A percentile compares a stretch with the other conserved stretches of the same genome.
phyloP scores from a whole-genome alignment of 2,888 invertebrate genomes.

The Melipona beecheii region DNA sequence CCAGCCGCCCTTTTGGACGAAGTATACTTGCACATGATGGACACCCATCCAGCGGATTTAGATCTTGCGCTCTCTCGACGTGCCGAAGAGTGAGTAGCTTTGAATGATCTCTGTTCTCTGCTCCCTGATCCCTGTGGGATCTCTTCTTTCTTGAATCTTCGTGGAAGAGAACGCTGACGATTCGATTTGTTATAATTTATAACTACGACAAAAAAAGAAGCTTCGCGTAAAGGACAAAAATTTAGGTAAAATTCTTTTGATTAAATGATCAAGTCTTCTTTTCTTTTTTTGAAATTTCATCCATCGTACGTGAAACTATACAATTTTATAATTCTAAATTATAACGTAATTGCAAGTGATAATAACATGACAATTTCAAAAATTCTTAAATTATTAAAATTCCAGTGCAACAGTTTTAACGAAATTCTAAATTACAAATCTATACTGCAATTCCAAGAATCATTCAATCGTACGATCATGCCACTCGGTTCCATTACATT shows the following conservation, averaged over 20 bases:
- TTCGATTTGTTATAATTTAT: not conserved
- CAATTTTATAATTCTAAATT: no score
- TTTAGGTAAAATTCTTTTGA: not conserved
- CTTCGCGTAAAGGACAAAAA: not conserved
- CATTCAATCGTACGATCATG: not conserved
- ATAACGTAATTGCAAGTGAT: no score
- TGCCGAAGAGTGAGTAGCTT: constrained; percentile 83
- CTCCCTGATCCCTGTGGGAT: not conserved
- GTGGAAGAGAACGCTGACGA: not conserved
- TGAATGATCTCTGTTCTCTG: no score
- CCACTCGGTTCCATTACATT: not conserved
- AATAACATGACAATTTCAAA: no score
- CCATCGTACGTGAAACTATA: no score
- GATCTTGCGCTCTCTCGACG: constrained; percentile 85
- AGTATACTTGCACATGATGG: constrained; percentile 93
- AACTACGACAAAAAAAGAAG: not conserved
- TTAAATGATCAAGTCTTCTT: no score
- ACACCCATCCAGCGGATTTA: constrained; percentile 92
- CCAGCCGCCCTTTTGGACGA: constrained; percentile 94
- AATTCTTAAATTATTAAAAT: no score
- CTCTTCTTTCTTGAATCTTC: not conserved
- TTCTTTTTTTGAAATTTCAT: no score
- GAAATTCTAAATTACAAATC: no score
- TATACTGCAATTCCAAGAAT: no score
- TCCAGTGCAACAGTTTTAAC: no score